phyloP scores from a whole-genome alignment of 2,888 invertebrate species.

The Drosophila macrospina region DNA sequence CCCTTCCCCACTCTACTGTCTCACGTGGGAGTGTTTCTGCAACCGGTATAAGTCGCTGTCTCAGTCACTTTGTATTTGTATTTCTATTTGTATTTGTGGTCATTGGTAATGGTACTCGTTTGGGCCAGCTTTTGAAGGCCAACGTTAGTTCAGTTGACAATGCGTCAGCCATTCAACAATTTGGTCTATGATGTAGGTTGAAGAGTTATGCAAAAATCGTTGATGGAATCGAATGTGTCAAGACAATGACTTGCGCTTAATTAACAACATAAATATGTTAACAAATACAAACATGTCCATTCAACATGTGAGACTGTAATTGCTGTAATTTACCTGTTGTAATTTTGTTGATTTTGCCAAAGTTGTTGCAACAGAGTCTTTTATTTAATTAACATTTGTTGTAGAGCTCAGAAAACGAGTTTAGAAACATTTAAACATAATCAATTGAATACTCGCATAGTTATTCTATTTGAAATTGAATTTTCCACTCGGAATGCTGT shows the following conservation, averaged over 20 bases:
- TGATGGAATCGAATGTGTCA: constrained; percentile 20
- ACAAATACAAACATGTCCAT: constrained; percentile 10
- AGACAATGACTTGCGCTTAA: constrained; percentile 46
- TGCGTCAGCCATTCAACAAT: constrained; percentile 42
- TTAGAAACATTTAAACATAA: too few species aligned
- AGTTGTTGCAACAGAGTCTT: background rate
- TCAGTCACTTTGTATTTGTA: background rate
- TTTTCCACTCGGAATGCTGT: too few species aligned
- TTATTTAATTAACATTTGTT: too few species aligned
- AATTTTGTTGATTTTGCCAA: background rate
- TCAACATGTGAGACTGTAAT: constrained; percentile 4
- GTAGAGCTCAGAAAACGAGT: too few species aligned
- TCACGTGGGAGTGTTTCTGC: constrained; percentile 45
- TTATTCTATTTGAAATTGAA: too few species aligned
- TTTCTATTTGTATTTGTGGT: constrained; percentile 26
- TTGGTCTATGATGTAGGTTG: constrained; percentile 34
- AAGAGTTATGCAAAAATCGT: constrained; percentile 49
- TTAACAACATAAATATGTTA: constrained; percentile 26
- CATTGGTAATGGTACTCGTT: constrained; percentile 44
- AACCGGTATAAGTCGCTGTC: constrained; percentile 17
- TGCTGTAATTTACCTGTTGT: background rate
- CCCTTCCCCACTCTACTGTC: background rate
- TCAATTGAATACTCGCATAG: too few species aligned
- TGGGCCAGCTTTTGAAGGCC: constrained; percentile 57
- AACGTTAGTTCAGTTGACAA: constrained; percentile 31